Conservation (phyloP, 2,888 invertebrate genomes). For the Drosophila acutilabella region DNA sequence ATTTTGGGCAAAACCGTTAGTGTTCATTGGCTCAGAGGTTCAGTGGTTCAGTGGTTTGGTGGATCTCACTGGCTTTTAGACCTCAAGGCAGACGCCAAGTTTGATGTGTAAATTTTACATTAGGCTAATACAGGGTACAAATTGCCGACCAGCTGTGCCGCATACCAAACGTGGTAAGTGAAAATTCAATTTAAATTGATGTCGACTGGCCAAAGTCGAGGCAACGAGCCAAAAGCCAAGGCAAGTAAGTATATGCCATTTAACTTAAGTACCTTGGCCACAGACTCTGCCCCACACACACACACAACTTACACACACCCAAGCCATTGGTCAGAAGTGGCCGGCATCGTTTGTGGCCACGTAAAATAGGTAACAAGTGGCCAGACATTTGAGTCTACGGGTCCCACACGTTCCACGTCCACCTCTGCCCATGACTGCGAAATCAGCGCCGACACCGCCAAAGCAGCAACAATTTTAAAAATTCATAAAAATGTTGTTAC, state of each 20-base stretch:
- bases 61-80: conserved; percentile 1
- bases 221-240: conserved; percentile 28
- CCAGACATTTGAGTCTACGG: conserved; percentile 63
- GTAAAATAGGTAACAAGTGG: conserved; percentile 81
- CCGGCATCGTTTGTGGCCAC: conserved; percentile 59
- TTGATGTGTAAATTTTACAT: conserved; percentile 74
- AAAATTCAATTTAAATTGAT: conserved; percentile 84
- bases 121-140: conserved; percentile 81
- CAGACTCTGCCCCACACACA: conserved; percentile 18
- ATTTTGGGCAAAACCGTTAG: conserved; percentile 26
- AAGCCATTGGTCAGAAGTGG: conserved; percentile 18
- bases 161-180: conserved; percentile 74
- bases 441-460: conserved; percentile 72
- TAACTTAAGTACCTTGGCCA: conserved; percentile 76
- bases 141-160: conserved; percentile 71
- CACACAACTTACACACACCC: conserved; percentile 24
- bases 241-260: conserved; percentile 75
- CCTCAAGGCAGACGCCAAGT: conserved; percentile 12
- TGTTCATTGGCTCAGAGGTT: neutral
- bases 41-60: neutral
- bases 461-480: conserved; percentile 79
- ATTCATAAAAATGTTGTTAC: conserved; percentile 76
- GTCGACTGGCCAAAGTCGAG: conserved; percentile 53
- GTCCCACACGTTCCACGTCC: conserved; percentile 47
- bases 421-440: conserved; percentile 71